Percentiles rank a stretch among this genome's conserved stretches.
These are phyloP conservation scores for Machimus rusticus DNA, from an alignment of 2,888 invertebrate species.

Conservation along the genomic window DNA sequence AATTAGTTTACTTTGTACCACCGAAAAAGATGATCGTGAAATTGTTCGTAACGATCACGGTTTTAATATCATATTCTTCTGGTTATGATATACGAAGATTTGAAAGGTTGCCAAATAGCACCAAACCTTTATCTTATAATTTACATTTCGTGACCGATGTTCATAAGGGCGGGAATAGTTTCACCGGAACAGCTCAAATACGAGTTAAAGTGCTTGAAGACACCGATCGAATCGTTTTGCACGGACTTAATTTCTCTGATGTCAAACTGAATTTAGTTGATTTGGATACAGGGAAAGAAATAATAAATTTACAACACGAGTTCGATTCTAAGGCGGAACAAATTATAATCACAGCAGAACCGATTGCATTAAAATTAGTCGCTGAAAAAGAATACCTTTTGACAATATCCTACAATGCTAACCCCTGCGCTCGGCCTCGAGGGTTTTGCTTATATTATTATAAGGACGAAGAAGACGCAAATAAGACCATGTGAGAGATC, in stretches of 20 bases:
- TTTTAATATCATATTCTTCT: not conserved
- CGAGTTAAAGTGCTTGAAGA: not conserved
- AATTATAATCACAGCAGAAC: not conserved
- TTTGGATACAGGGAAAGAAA: not conserved
- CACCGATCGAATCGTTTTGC: not conserved
- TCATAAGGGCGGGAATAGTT: not conserved
- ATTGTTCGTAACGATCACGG: not conserved
- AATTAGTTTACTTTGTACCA: not conserved
- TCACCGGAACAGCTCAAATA: not conserved
- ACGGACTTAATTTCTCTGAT: not conserved
- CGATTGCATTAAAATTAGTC: conserved; percentile 32
- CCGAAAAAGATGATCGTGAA: not conserved
- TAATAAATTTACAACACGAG: not conserved
- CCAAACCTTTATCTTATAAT: conserved; percentile 50
- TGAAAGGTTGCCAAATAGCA: conserved; percentile 63
- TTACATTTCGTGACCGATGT: not conserved
- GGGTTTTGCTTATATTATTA: conserved; percentile 72
- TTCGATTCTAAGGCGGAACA: not conserved
- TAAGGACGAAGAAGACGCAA: conserved; percentile 52
- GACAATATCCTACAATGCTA: conserved; percentile 67
- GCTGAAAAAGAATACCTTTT: conserved; percentile 55
- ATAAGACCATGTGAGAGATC: conserved; percentile 57
- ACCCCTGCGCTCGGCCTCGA: conserved; percentile 61
- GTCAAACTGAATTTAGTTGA: not conserved
- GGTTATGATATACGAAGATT: not conserved